Evolutionary conservation across 2,888 invertebrate genomes (phyloP), one percentile per base, ranked within the genome.

Genomic region (Drosophila parthenogenetica): DNA sequence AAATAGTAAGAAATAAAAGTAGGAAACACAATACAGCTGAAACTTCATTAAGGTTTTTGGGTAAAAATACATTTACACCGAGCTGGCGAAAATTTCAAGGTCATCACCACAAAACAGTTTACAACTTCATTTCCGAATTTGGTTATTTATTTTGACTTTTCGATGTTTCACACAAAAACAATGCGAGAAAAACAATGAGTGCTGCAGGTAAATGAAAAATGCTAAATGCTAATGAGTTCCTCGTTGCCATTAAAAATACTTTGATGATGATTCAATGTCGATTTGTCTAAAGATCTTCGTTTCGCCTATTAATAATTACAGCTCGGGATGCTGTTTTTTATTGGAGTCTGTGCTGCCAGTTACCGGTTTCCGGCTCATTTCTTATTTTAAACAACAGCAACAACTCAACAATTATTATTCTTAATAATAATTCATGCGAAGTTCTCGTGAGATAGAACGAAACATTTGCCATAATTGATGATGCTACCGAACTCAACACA

Each of bases 351-450:
- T 42, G 37, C 16, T 46, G 42, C 19, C 32, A 54, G 68, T 78
- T 81, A 74, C 86, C 76, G 81, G 89, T 83, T 83, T 89, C 81
- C 89, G 81, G 65, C 81, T 83, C 83, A 83, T 78, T 89, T 89
- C 83, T 87, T 89, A 89, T 77, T 84, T 74, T 83, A 83, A 87
- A 77, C 29, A 29, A 35, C 78, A 50, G 62, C 65, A 68, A 72
- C 49, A 2, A 2, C 67, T 64, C 87, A 82, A 87, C 68, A 81
- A 87, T 86, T 86, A 80, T 69, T 82, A 64, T 71, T 79, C 58
- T 57, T 86, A 68, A 87, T 87, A 77, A 83, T 77, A 87, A 88
- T 87, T 79, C 75, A 79, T 69, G 67, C 75, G 53, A 58, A 74
- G 66, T 64, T 72, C 57, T 73, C 81, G 58, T 63, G 70, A 59